Evolutionary conservation across 2,797 vertebrate species (phyloP).

Genomic region (Ficedula albicollis): DNA sequence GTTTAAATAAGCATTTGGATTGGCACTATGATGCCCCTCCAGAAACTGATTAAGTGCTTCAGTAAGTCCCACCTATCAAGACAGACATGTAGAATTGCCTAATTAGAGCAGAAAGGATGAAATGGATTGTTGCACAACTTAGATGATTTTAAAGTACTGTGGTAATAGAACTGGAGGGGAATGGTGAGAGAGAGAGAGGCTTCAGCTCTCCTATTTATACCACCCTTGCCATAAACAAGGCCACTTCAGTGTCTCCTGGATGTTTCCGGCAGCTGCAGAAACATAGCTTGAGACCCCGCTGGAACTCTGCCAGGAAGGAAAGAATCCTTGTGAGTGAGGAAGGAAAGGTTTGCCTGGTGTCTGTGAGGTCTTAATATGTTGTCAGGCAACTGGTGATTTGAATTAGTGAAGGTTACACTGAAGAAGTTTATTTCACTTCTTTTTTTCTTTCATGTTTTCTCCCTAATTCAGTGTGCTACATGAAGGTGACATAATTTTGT

Average conservation of each 20-base stretch:
- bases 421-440: not conserved
- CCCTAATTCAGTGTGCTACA: not conserved
- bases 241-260: constrained; percentile 3
- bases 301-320: not conserved
- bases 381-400: not conserved
- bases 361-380: not conserved
- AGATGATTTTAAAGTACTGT: constrained; percentile 22
- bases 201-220: constrained; percentile 16
- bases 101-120: constrained; percentile 52
- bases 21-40: constrained; percentile 21
- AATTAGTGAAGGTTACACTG: not conserved
- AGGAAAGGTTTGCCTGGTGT: not conserved
- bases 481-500: not conserved
- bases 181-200: not conserved
- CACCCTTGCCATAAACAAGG: not conserved
- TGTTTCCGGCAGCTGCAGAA: not conserved
- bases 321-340: not conserved
- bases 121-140: constrained; percentile 29
- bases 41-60: constrained; percentile 65
- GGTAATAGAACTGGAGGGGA: not conserved
- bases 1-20: constrained; percentile 20
- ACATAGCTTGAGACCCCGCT: not conserved
- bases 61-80: constrained; percentile 58
- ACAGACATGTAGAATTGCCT: constrained; percentile 34
- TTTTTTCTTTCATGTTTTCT: not conserved